Evolutionary conservation across 2,888 invertebrate genomes (phyloP).

Genomic region (Malthinus flaveolus): DNA sequence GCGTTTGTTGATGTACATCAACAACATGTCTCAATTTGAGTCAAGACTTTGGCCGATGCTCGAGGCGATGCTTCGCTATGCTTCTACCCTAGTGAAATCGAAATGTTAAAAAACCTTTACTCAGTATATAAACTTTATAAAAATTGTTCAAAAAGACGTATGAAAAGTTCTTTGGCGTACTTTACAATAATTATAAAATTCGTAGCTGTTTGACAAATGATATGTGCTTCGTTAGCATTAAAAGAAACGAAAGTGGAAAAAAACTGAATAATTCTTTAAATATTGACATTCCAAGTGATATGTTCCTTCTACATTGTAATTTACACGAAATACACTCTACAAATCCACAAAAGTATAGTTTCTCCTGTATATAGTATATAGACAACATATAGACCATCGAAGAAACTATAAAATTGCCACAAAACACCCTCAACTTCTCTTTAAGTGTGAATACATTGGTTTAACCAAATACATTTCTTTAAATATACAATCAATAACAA

Average conservation of each 20-base stretch:
- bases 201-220: too few species aligned
- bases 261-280: constrained; percentile 5
- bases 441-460: constrained; percentile 2
- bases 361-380: too few species aligned
- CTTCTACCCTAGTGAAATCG: too few species aligned
- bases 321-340: neutral
- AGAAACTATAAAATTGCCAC: neutral
- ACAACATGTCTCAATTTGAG: too few species aligned
- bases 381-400: neutral
- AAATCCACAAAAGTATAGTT: neutral
- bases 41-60: too few species aligned
- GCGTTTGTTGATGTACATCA: too few species aligned
- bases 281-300: constrained; percentile 16
- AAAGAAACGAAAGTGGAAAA: constrained; percentile 14
- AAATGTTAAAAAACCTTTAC: too few species aligned
- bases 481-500: constrained; percentile 15
- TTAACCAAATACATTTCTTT: constrained; percentile 14
- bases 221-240: neutral
- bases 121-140: too few species aligned
- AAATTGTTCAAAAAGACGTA: too few species aligned
- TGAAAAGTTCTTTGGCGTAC: too few species aligned
- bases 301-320: constrained; percentile 18
- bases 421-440: neutral
- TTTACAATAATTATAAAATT: too few species aligned
- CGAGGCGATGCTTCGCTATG: too few species aligned